These are phyloP conservation scores for Numenius phaeopus DNA, from an alignment of 2,797 vertebrate species.

Conservation along the genomic window DNA sequence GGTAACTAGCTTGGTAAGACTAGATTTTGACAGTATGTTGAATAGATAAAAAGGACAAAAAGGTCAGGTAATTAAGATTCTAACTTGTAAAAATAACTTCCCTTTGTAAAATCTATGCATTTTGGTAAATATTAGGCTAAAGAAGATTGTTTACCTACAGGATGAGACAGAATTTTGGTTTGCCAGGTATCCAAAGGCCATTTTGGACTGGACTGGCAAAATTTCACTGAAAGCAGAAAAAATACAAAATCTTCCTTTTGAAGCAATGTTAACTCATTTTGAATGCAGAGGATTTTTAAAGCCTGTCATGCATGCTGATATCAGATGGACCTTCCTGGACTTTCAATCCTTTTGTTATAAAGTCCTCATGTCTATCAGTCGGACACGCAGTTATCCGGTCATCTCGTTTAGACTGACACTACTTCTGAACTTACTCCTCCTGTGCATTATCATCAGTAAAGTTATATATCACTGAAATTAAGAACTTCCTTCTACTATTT, in stretches of 20 bases:
- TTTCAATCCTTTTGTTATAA: conserved; percentile 37
- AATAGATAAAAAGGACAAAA: background rate
- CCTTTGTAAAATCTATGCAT: background rate
- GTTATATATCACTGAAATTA: background rate
- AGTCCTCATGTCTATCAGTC: background rate
- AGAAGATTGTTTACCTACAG: background rate
- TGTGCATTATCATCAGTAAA: background rate
- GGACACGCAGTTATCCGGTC: background rate
- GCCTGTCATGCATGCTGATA: background rate
- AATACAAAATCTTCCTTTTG: background rate
- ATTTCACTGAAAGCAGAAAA: background rate
- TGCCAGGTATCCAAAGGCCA: rapidly evolving
- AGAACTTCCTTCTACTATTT: background rate
- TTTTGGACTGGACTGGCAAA: background rate
- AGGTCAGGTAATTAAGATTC: background rate
- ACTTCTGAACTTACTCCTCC: conserved; percentile 8
- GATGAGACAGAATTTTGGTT: background rate
- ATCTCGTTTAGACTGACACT: conserved; percentile 19
- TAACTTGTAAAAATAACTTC: background rate
- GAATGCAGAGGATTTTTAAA: conserved; percentile 21
- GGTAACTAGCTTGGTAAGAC: background rate
- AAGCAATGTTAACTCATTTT: background rate
- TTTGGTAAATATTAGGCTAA: background rate
- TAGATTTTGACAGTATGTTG: background rate
- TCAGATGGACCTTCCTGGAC: background rate